Percentiles rank a stretch among this genome's conserved stretches.
Conservation (phyloP, 1,140 invertebrate genomes). For the Euura saliciscinereae region DNA sequence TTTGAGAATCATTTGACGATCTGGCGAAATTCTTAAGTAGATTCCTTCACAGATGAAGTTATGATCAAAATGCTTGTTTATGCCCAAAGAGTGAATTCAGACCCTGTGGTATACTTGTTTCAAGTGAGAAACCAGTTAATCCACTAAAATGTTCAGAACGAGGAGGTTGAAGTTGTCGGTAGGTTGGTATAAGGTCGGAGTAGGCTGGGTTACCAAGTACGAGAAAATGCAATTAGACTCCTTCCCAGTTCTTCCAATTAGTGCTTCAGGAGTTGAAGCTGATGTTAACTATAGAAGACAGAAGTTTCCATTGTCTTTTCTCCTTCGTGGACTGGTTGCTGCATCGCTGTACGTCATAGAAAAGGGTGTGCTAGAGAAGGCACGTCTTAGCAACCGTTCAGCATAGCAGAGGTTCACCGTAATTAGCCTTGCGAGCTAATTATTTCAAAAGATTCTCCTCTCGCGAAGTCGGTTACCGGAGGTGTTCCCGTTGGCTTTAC, state of each 20-base stretch:
- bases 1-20: too few species aligned
- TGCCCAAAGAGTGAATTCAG: too few species aligned
- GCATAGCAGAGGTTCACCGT: background rate
- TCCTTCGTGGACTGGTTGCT: background rate
- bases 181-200: background rate
- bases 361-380: background rate
- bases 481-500: too few species aligned
- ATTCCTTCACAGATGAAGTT: too few species aligned
- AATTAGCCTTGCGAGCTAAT: background rate
- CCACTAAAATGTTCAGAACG: background rate
- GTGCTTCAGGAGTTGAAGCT: background rate
- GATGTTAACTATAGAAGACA: background rate
- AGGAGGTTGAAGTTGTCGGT: background rate
- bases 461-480: background rate
- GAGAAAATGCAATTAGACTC: background rate
- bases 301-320: background rate
- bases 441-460: background rate
- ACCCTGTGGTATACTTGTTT: too few species aligned
- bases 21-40: too few species aligned
- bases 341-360: background rate
- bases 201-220: too few species aligned
- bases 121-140: background rate
- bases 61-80: too few species aligned
- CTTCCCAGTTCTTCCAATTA: conserved; percentile 1
- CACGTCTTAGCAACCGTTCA: background rate